A percentile compares a stretch with the other conserved stretches of the same genome.
Evolutionary conservation across 2,113 vertebrate species (phyloP).

Genomic region (Charadrius vociferus): DNA sequence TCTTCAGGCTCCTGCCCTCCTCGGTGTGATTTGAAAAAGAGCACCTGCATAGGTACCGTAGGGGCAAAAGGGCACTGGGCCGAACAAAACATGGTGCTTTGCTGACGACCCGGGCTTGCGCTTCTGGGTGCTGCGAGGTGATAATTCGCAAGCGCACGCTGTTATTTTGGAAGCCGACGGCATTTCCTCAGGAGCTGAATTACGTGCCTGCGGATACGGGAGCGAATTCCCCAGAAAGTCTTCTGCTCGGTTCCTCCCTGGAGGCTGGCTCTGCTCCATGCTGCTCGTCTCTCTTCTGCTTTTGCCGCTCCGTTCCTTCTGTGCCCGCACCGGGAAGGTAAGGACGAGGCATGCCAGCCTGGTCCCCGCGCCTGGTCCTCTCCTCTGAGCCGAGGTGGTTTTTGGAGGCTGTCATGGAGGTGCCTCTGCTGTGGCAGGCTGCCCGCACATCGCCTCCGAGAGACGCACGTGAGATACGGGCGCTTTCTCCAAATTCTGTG

Average conservation of each 20-base stretch:
- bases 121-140: background rate
- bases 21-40: background rate
- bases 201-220: background rate
- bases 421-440: background rate
- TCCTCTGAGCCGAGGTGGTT: background rate
- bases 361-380: no score
- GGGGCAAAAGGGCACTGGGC: background rate
- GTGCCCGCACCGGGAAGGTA: background rate
- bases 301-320: accelerated
- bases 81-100: background rate
- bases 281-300: background rate
- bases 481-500: accelerated
- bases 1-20: background rate
- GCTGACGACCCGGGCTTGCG: no score
- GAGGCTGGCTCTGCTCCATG: accelerated
- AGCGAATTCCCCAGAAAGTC: background rate
- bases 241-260: background rate
- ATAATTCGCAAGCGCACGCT: accelerated
- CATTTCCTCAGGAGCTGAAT: background rate
- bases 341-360: background rate
- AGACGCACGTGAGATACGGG: accelerated
- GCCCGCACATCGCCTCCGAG: accelerated
- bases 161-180: background rate
- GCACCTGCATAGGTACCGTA: background rate
- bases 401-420: no score